phyloP scores from a whole-genome alignment of 2,888 invertebrate species.

The Callimorpha dominula region DNA sequence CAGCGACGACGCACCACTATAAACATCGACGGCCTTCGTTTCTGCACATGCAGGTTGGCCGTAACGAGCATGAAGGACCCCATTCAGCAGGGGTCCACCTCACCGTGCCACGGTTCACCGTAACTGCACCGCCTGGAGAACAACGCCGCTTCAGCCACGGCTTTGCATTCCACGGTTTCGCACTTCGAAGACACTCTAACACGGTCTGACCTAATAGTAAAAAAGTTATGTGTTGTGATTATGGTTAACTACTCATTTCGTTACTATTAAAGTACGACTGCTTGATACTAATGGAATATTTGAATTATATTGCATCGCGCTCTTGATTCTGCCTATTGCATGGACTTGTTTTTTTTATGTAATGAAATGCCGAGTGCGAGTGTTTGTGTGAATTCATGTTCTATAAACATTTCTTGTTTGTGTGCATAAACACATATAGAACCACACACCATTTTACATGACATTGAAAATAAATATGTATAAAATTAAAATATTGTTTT shows the following conservation, averaged over 20 bases:
- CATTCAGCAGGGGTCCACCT: constrained; percentile 84
- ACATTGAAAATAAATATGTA: constrained; percentile 15
- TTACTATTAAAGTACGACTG: constrained; percentile 35
- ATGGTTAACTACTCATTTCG: constrained; percentile 29
- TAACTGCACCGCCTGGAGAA: constrained; percentile 86
- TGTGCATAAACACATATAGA: constrained; percentile 15
- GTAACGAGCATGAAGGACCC: constrained; percentile 66
- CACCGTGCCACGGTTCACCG: constrained; percentile 84
- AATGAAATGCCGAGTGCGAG: constrained; percentile 11
- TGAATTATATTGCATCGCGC: constrained; percentile 36
- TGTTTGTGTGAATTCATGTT: constrained; percentile 21
- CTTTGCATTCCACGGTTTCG: constrained; percentile 88
- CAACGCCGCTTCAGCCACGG: constrained; percentile 84
- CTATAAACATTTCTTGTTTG: constrained; percentile 16
- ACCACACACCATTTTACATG: constrained; percentile 29
- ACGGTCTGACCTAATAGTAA: constrained; percentile 87
- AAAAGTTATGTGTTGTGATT: constrained; percentile 65
- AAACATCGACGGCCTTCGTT: constrained; percentile 86
- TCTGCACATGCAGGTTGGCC: constrained; percentile 85
- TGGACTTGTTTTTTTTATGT: constrained; percentile 35
- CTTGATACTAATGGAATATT: constrained; percentile 32
- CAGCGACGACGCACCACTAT: constrained; percentile 59
- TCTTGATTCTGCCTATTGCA: constrained; percentile 39
- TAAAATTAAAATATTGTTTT: constrained; percentile 15
- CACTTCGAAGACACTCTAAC: constrained; percentile 89